Evolutionary conservation across 2,113 vertebrate genomes (phyloP).

Genomic region (Corydoras maculifer): DNA sequence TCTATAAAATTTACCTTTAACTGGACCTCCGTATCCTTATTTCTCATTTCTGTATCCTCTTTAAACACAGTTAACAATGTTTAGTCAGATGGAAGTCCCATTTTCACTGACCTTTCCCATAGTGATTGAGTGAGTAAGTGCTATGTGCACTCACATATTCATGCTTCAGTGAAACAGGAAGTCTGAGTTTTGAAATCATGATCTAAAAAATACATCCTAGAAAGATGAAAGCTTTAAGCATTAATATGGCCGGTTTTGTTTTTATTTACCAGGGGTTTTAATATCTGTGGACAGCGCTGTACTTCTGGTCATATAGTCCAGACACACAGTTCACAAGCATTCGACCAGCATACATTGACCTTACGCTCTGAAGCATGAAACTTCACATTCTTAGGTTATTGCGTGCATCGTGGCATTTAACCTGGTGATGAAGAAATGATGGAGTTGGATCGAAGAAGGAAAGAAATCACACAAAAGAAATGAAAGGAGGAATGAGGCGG

Average conservation of each 20-base stretch:
- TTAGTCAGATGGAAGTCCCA: no score
- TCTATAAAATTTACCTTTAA: no score
- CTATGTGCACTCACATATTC: no score
- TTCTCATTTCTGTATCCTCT: no score
- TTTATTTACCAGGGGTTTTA: no score
- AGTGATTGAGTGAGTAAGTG: neutral
- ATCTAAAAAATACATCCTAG: no score
- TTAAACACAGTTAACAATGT: no score
- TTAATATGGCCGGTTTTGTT: no score
- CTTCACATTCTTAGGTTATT: slow-evolving; percentile 8
- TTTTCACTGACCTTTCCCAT: no score
- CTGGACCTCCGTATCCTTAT: no score
- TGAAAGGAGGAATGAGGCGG: neutral
- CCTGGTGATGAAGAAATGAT: neutral
- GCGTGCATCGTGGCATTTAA: slow-evolving; percentile 1
- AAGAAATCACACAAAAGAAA: neutral
- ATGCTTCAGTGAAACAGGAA: neutral
- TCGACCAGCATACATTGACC: slow-evolving; percentile 11
- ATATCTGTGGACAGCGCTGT: no score
- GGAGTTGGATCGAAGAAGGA: slow-evolving; percentile 4
- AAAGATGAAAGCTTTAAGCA: no score
- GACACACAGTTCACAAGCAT: slow-evolving; percentile 13
- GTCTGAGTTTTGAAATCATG: slow-evolving; percentile 7
- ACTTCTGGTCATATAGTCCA: slow-evolving; percentile 14
- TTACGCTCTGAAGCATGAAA: slow-evolving; percentile 22